These are phyloP conservation scores for Rhagophthalmus giganteus DNA, from an alignment of 2,888 invertebrate genomes.

Conservation along the genomic window DNA sequence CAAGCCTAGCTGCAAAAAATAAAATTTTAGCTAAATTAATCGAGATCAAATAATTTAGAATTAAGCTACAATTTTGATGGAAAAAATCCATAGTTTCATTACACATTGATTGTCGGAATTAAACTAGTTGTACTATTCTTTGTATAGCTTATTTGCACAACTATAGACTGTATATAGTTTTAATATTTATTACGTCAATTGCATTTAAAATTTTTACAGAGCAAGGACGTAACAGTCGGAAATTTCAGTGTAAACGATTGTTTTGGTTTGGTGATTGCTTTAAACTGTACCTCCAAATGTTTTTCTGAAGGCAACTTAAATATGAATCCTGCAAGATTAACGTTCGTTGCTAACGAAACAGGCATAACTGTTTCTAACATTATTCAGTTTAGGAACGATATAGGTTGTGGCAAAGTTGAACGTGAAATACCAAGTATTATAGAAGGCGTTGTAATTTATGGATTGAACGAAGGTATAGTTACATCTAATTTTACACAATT, in stretches of 20 bases:
- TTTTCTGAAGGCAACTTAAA: slow-evolving; percentile 16
- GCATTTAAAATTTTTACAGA: slow-evolving; percentile 6
- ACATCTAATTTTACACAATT: background rate
- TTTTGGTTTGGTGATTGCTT: slow-evolving; percentile 20
- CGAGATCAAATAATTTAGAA: no score
- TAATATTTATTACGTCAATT: background rate
- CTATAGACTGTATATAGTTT: background rate
- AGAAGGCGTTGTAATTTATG: slow-evolving; percentile 19
- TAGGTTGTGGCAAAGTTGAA: slow-evolving; percentile 2
- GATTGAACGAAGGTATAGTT: slow-evolving; percentile 2
- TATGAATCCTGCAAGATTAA: slow-evolving; percentile 4
- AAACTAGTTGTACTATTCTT: no score
- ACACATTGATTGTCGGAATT: no score
- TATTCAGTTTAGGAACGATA: slow-evolving; percentile 4
- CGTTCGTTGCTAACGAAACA: slow-evolving; percentile 11
- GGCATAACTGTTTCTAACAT: slow-evolving; percentile 15
- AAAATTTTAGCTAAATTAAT: no score
- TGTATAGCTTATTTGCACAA: no score
- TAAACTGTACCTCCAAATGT: slow-evolving; percentile 9
- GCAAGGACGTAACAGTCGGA: slow-evolving; percentile 1
- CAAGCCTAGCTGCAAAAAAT: no score
- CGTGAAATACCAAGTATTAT: slow-evolving; percentile 10
- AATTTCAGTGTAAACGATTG: slow-evolving; percentile 5
- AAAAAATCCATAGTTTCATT: no score
- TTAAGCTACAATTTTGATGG: no score